These are phyloP conservation scores for Delphinus delphis DNA, from an alignment of 2,113 vertebrate species.

Conservation along the genomic window DNA sequence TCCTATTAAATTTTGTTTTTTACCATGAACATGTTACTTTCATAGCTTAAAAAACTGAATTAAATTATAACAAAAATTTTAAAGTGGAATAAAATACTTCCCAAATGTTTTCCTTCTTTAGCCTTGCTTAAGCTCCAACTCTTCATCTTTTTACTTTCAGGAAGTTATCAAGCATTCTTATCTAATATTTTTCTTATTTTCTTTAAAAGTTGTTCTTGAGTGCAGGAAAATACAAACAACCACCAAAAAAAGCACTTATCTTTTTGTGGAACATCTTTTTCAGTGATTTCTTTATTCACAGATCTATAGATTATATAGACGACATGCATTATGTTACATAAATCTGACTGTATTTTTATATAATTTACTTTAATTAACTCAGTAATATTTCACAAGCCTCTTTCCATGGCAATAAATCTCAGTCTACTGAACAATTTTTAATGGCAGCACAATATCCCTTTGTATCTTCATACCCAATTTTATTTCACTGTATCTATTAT, in stretches of 20 bases:
- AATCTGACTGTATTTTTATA: neutral
- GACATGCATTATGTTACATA: neutral
- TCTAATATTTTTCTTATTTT: neutral
- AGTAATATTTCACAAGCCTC: neutral
- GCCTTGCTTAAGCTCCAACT: neutral
- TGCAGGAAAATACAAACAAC: neutral
- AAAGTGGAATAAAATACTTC: neutral
- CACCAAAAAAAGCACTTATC: neutral
- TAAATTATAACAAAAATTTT: neutral
- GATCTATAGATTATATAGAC: neutral
- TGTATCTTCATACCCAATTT: slow-evolving; percentile 17
- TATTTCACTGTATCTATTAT: neutral
- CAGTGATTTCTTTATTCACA: neutral
- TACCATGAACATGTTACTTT: neutral
- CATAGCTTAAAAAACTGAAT: neutral
- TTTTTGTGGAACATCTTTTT: neutral
- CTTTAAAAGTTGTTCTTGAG: neutral
- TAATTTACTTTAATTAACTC: neutral
- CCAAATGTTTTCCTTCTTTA: neutral
- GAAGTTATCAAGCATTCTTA: neutral
- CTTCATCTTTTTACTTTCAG: neutral
- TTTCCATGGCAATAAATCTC: neutral
- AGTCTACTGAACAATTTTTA: neutral
- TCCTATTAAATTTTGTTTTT: neutral
- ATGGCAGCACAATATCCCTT: neutral